Base-by-base conservation (phyloP, 2,888 invertebrate genomes). In the Neoascia interrupta region DNA sequence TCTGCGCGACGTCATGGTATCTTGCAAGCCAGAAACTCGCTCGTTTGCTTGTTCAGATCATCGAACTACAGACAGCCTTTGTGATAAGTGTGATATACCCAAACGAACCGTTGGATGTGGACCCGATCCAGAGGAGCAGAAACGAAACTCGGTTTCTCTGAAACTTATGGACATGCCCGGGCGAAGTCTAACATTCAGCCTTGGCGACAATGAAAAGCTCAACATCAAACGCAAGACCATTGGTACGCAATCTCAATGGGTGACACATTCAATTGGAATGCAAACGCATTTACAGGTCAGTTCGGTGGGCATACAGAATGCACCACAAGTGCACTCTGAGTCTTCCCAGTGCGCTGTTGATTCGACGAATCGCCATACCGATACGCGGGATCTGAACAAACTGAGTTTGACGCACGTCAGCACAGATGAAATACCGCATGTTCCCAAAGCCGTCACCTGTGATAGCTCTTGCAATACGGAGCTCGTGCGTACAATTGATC, bases 91-190 rank as follows among this genome's bases (percentile, higher is more conserved):
- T 83, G 88, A 86, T 34, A 85, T 86, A 3, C 82, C 85, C 53
- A 92, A 90, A 66, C 89, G 90, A 53, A 91, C 90, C 47, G 88
- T 93, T 36, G 92, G 91, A 5, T 90, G 92, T 11, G 92, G 93
- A 28, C 88, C 90, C 1, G 87, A 88, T 3, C 23, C 39, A 2
- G 82, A 72, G 6, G 76, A 76, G 23, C 69, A 80, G 11, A 82
- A 82, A 47, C 74, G 47, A 4, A 82, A 75, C 47, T 85, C 91
- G 23, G 69, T 84, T 1, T 91, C 91, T 1, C 84, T 91, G 19
- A 85, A 85, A 43, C 88, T 89, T 19, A 58, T 84, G 15, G 83
- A 84, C 3, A 88, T 89, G 66, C 86, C 88, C 0, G 89, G 90
- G 1, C 88, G 91, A 58, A 92, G 92, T 83, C 90, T 90, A 75